Base-by-base conservation (phyloP, 2,797 vertebrate genomes). In the Florisuga fusca region DNA sequence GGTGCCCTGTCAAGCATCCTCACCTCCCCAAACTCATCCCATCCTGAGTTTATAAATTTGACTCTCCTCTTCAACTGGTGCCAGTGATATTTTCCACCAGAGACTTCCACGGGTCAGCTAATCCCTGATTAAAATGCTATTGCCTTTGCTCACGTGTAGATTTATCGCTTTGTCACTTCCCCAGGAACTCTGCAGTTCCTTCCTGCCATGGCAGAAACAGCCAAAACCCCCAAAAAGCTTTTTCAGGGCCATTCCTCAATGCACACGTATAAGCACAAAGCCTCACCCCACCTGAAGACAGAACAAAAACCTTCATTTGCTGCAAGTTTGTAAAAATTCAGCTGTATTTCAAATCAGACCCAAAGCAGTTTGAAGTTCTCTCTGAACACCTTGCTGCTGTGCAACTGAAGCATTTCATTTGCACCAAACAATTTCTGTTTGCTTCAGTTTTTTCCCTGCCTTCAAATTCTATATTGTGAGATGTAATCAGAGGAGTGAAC, bases 401-500 rank as follows among this genome's bases (percentile, higher is more conserved):
- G 89, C 80, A 88, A 86, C 71, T 8, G 25, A 33, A 89, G 75
- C 55, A 15, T 77, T 91, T 89, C 74, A 54, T 79, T 73, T 51
- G 55, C 15, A 16, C 19, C 3, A 61, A 68, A 77, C 73, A 54
- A 84, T 84, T 69, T 51, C 82, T 83, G 79, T 53, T 73, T 77
- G 79, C 87, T 87, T 69, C 87, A 5, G 31, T 71, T 91, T 41
- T 41, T 83, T 34, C 57, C 61, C 90, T 26, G 33, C 16, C 73
- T 95, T 53, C 73, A 43, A 36, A n/a, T 64, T 62, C 76, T 18
- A 2, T 6, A 20, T 6, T 21, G 18, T 0, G 4, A 88, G 85
- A 87, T 22, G 76, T 66, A 94, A 95, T 88, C 92, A 83, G 73
- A 80, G 51, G 29, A 95, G 41, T 4, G 77, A 91, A 95, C 93